Conservation (phyloP, 2,797 vertebrate species). For the Periparus ater region DNA sequence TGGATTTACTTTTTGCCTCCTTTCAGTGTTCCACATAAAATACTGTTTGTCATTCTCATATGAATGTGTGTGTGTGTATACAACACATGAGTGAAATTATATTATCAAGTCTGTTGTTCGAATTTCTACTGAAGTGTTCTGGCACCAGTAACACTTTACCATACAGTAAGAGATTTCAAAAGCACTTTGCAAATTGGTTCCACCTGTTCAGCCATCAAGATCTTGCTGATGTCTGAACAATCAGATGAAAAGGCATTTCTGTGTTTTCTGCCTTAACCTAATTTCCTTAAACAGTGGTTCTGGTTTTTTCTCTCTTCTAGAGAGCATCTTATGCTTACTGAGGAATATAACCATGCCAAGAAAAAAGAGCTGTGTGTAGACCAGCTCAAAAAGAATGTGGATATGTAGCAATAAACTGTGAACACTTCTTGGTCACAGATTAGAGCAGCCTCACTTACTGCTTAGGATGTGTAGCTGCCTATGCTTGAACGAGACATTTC, state of each 20-base stretch:
- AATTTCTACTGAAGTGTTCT: background rate
- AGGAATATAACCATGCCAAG: background rate
- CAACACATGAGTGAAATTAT: background rate
- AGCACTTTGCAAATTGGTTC: background rate
- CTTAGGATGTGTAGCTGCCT: background rate
- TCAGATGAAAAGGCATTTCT: background rate
- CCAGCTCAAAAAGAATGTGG: background rate
- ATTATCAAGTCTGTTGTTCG: background rate
- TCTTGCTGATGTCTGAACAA: background rate
- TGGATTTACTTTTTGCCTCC: background rate
- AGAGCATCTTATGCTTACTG: background rate
- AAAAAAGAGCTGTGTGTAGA: background rate
- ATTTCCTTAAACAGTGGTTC: background rate
- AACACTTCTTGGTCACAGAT: background rate
- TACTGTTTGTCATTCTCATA: background rate
- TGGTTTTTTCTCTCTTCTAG: background rate
- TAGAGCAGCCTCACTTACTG: background rate
- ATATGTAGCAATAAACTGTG: background rate
- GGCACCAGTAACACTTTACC: background rate
- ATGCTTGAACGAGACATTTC: background rate
- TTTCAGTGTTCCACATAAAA: background rate
- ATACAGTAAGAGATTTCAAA: background rate
- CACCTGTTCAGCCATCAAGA: background rate
- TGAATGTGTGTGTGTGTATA: background rate
- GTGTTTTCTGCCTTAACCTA: background rate